Evolutionary conservation across 2,888 invertebrate species (phyloP).

Genomic region (Acleris literana): DNA sequence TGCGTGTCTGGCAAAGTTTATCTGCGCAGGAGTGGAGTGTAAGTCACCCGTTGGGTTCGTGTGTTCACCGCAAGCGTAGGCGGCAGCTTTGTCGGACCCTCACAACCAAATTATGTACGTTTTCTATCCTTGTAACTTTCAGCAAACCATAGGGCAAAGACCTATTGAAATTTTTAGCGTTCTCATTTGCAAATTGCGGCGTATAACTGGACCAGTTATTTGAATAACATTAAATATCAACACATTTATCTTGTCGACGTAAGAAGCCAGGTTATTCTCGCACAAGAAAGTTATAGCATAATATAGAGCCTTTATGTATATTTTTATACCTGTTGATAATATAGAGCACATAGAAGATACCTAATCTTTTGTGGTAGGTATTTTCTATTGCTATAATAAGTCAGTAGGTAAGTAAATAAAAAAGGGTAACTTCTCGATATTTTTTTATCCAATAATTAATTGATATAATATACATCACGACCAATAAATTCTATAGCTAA

Average conservation of each 20-base stretch:
- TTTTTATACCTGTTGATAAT: too few species aligned
- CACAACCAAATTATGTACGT: conserved; percentile 53
- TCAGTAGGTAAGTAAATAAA: too few species aligned
- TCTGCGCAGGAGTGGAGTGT: conserved; percentile 40
- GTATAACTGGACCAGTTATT: conserved; percentile 23
- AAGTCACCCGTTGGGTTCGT: conserved; percentile 38
- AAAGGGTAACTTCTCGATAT: too few species aligned
- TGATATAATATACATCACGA: conserved; percentile 11
- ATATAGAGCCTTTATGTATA: too few species aligned
- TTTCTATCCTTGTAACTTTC: conserved; percentile 12
- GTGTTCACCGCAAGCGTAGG: conserved; percentile 46
- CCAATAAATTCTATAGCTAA: conserved; percentile 14
- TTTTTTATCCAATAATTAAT: conserved; percentile 8
- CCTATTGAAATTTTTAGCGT: conserved; percentile 17
- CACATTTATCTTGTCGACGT: not conserved
- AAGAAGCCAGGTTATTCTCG: not conserved
- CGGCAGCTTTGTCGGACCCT: conserved; percentile 54
- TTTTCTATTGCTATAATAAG: too few species aligned
- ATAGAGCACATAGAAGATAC: too few species aligned
- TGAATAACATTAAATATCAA: conserved; percentile 26
- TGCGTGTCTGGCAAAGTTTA: conserved; percentile 48
- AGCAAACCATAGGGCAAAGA: conserved; percentile 16
- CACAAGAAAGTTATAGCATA: too few species aligned
- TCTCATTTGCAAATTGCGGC: conserved; percentile 9
- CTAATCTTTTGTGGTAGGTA: too few species aligned